Percentiles rank a stretch among this genome's conserved stretches.
Evolutionary conservation across 1,140 invertebrate genomes (phyloP).

Genomic region (Pomacea maculata): DNA sequence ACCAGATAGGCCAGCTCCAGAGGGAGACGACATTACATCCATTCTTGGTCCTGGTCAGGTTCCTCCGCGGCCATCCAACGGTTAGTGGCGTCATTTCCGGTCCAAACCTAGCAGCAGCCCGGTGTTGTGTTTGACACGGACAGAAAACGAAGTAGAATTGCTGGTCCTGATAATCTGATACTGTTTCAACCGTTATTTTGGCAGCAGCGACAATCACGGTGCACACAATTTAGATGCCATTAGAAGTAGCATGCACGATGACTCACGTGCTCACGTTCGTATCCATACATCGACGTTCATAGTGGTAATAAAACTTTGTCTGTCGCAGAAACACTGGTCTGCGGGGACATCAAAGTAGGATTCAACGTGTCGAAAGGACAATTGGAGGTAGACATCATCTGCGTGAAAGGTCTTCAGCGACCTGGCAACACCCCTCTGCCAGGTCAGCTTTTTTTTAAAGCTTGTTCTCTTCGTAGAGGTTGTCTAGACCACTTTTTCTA

Average conservation of each 20-base stretch:
- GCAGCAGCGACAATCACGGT: no score
- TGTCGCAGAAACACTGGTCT: conserved; percentile 50
- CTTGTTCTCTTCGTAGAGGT: neutral
- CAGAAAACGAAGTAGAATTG: no score
- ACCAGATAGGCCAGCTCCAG: conserved; percentile 47
- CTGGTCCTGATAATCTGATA: no score
- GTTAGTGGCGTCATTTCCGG: conserved; percentile 29
- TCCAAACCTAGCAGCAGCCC: neutral
- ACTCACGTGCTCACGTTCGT: no score
- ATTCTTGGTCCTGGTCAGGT: conserved; percentile 60
- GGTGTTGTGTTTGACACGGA: no score
- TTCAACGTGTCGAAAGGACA: conserved; percentile 90
- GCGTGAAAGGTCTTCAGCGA: conserved; percentile 70
- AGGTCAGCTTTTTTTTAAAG: conserved; percentile 35
- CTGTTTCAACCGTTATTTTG: no score
- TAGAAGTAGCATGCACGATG: no score
- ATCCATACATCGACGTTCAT: no score
- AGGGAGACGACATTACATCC: conserved; percentile 59
- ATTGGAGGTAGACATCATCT: conserved; percentile 86
- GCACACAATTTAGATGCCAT: no score
- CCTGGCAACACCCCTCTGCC: conserved; percentile 33
- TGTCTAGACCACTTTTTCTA: neutral
- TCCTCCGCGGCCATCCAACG: conserved; percentile 53
- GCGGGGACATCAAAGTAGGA: conserved; percentile 83
- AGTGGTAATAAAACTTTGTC: no score